These are phyloP conservation scores for Euplexia lucipara DNA, from an alignment of 2,888 invertebrate genomes.

Conservation along the genomic window DNA sequence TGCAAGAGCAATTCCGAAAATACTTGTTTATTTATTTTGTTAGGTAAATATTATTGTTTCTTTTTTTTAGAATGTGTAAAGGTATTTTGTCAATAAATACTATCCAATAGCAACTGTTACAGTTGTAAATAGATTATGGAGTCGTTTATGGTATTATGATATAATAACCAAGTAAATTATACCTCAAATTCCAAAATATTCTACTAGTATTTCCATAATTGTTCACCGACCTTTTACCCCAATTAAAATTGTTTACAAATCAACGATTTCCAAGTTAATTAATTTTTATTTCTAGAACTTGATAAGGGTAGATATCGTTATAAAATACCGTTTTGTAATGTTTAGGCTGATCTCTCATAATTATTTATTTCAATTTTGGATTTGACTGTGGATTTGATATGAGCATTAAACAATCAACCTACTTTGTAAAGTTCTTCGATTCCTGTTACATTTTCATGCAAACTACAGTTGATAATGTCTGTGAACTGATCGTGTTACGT, in stretches of 20 bases:
- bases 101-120: no score
- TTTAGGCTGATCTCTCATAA: neutral
- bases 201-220: constrained; percentile 18
- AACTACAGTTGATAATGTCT: neutral
- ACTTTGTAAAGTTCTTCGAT: constrained; percentile 9
- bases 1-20: no score
- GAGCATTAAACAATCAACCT: no score
- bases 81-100: no score
- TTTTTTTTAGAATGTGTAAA: no score
- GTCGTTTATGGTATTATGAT: no score
- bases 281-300: constrained; percentile 18
- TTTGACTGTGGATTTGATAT: neutral
- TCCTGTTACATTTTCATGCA: neutral
- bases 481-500: constrained; percentile 19
- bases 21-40: no score
- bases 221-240: neutral
- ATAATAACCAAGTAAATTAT: constrained; percentile 8
- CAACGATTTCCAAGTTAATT: constrained; percentile 31
- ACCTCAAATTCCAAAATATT: constrained; percentile 12
- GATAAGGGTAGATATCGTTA: constrained; percentile 9
- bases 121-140: no score
- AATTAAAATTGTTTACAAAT: constrained; percentile 34
- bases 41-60: no score
- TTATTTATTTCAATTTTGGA: constrained; percentile 11
- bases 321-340: neutral